Percentiles rank a stretch among this genome's conserved stretches.
These are phyloP conservation scores for Brachyhypopomus occidentalis DNA, from an alignment of 2,113 vertebrate species.

Conservation along the genomic window DNA sequence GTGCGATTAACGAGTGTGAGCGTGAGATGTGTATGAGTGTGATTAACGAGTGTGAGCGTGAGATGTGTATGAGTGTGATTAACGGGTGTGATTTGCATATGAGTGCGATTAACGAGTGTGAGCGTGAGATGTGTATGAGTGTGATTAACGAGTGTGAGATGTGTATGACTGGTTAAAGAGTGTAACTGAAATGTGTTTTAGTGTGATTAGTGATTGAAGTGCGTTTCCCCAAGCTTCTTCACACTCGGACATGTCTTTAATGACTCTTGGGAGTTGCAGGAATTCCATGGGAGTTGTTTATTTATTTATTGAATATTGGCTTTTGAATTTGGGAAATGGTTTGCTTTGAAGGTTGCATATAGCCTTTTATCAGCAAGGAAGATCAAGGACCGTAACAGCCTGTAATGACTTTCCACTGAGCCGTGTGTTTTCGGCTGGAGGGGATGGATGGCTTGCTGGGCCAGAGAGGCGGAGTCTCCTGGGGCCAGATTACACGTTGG, in stretches of 20 bases:
- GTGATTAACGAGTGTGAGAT: too few relatives aligned
- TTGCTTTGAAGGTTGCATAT: conserved; percentile 46
- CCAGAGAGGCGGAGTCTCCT: conserved; percentile 56
- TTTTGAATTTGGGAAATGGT: conserved; percentile 58
- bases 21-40: too few relatives aligned
- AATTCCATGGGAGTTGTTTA: not conserved
- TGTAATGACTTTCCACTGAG: conserved; percentile 66
- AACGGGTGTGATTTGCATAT: too few relatives aligned
- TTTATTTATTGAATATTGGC: conserved; percentile 25
- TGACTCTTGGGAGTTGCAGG: conserved; percentile 7
- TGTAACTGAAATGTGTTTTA: too few relatives aligned
- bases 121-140: too few relatives aligned
- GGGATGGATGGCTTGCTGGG: conserved; percentile 52
- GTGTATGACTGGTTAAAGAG: too few relatives aligned
- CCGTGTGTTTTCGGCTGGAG: conserved; percentile 52
- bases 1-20: too few relatives aligned
- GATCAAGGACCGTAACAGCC: conserved; percentile 51
- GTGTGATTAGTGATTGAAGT: too few relatives aligned
- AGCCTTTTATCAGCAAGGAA: conserved; percentile 65
- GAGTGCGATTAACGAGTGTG: too few relatives aligned
- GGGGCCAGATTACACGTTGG: conserved; percentile 68
- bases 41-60: too few relatives aligned
- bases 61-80: too few relatives aligned
- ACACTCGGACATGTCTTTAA: not conserved
- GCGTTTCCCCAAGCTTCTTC: too few relatives aligned